phyloP scores from a whole-genome alignment of 2,113 vertebrate species.

The Pionites leucogaster region DNA sequence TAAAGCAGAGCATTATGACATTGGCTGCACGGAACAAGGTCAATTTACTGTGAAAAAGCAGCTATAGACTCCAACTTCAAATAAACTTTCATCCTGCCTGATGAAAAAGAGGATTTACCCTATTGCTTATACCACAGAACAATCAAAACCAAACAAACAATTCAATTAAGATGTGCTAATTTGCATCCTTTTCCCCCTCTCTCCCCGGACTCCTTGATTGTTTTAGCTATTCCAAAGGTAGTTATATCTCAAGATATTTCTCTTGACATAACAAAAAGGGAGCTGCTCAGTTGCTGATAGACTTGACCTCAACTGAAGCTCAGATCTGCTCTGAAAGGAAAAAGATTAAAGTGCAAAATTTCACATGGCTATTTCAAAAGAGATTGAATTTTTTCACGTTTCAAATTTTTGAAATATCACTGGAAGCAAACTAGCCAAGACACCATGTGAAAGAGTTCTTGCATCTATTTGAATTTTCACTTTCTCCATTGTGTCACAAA shows the following conservation, averaged over 20 bases:
- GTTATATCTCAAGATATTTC: slow-evolving; percentile 51
- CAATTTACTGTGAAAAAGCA: slow-evolving; percentile 86
- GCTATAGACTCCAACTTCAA: slow-evolving; percentile 78
- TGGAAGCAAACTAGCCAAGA: neutral
- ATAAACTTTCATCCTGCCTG: slow-evolving; percentile 75
- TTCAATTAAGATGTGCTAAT: slow-evolving; percentile 50
- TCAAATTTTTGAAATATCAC: neutral
- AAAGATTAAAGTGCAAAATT: slow-evolving; percentile 33
- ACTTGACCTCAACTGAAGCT: neutral
- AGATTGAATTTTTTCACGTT: neutral
- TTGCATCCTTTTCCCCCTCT: neutral
- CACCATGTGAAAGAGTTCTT: neutral
- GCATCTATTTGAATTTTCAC: neutral
- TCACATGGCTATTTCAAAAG: neutral
- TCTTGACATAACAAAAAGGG: neutral
- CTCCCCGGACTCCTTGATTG: neutral
- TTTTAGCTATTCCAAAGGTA: slow-evolving; percentile 51
- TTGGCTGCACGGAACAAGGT: slow-evolving; percentile 77
- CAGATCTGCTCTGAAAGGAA: neutral
- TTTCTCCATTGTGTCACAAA: neutral
- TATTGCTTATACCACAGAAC: slow-evolving; percentile 49
- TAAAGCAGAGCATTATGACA: slow-evolving; percentile 83
- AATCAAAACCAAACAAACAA: slow-evolving; percentile 61
- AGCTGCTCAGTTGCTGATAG: neutral
- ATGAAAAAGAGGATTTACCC: slow-evolving; percentile 70